Evolutionary conservation across 2,797 vertebrate genomes (phyloP), one percentile per base, ranked within the genome.

Genomic region (Callimico goeldii): DNA sequence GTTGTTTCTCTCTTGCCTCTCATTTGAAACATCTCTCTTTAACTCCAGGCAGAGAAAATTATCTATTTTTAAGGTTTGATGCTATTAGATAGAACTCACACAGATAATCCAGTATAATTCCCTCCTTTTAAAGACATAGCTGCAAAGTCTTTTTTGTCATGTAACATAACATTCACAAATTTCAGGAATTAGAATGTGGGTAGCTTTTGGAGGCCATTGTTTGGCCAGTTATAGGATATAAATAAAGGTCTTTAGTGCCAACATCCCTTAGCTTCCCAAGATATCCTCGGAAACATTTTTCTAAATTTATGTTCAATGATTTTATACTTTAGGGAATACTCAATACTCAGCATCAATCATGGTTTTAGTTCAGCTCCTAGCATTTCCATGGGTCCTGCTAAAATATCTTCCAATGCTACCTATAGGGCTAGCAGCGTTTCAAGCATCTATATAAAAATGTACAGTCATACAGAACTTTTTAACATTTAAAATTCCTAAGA

Each of bases 171-270:
- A 85, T 80, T 95, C 46, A 77, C 36, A 50, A 7, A 4, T 92
- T 92, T 96, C 22, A 26, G 36, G 11, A 6, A 50, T 80, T 26
- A 19, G 17, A 0, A 19, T 6, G 4, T 61, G 6, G 26, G 19
- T 11, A 91, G 17, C 2, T 50, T 90, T 94, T n/a, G 10, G 26
- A 76, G 20, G 19, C 19, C 24, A 24, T 58, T 73, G 50, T 57
- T 91, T 19, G 0, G 14, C 39, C 41, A 79, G 33, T n/a, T 73
- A 22, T 41, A 36, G 17, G 26, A 91, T n/a, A 61, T 85, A 96
- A 93, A 96, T 76, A 81, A 88, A 93, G 13, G 10, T 73, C 26
- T 88, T 81, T 11, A 88, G 12, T 20, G 91, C 36, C 87, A 87
- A 77, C 13, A 64, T 57, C 28, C 19, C 76, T 52, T 7, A 57